A percentile compares a stretch with the other conserved stretches of the same genome.
These are phyloP conservation scores for Caenorhabditis briggsae DNA, from an alignment of 1,140 invertebrate species.

Conservation along the genomic window DNA sequence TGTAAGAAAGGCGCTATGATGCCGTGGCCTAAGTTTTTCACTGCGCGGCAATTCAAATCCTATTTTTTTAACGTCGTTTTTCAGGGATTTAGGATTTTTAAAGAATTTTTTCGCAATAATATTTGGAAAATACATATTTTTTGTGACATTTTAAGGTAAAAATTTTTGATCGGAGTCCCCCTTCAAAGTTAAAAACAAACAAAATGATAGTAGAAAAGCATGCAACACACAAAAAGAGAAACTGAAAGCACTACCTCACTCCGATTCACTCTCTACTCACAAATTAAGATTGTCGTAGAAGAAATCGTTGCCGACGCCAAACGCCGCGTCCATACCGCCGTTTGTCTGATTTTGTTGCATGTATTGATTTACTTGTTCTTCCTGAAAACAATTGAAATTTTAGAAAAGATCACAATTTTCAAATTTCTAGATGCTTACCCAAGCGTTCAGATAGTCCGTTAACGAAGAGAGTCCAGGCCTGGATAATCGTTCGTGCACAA, in stretches of 20 bases:
- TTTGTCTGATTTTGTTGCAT: slow-evolving; percentile 18
- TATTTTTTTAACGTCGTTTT: no score
- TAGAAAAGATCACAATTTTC: neutral
- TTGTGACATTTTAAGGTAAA: no score
- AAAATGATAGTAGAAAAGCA: slow-evolving; percentile 17
- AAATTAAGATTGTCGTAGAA: slow-evolving; percentile 43
- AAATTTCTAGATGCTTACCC: slow-evolving; percentile 55
- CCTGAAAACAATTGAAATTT: slow-evolving; percentile 22
- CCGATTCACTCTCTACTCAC: neutral
- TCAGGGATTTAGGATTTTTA: no score
- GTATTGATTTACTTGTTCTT: slow-evolving; percentile 48
- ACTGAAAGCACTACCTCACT: slow-evolving; percentile 1
- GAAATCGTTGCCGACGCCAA: slow-evolving; percentile 11
- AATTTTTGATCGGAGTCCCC: no score
- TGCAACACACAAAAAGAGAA: neutral
- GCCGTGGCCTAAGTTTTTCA: no score
- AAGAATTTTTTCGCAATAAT: no score
- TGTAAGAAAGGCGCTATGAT: no score
- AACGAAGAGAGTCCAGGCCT: slow-evolving; percentile 56
- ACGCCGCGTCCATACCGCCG: neutral
- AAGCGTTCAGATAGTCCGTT: slow-evolving; percentile 64
- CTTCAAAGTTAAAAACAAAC: neutral
- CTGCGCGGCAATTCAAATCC: no score
- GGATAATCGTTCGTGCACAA: slow-evolving; percentile 62
- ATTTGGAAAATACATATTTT: no score